Evolutionary conservation across 2,113 vertebrate genomes (phyloP), one percentile per base, ranked within the genome.

Genomic region (Motacilla tschutschensis): DNA sequence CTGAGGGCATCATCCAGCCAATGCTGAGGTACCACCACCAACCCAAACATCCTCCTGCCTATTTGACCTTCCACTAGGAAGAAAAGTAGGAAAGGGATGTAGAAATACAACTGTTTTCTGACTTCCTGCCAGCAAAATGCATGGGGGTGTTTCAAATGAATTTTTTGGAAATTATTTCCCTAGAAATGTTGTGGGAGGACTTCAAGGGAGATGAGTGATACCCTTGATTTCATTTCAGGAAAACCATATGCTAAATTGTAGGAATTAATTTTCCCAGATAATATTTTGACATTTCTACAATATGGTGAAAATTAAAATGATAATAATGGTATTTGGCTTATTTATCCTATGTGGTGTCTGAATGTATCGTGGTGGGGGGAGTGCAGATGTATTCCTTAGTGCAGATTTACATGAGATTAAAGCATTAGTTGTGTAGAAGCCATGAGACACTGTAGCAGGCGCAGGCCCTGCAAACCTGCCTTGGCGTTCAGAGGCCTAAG

Each of bases 261-360:
- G 63, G 71, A 76, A 91, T 79, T 90, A 63, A 79, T 91, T 86
- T 92, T 89, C 59, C 8, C 44, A 57, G 88, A 44, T 90, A 92
- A 92, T 92, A 95, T 94, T 93, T 93, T 94, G 94, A 91, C 90
- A 88, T 73, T 79, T 70, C 48, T 86, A 79, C 83, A 89, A 86
- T 86, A 90, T 79, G 81, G 82, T 73, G 55, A 70, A 81, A 82
- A 84, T 84, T 59, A 66, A 82, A 91, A 88, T 0, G 2, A 55
- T 76, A 93, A 84, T 79, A 79, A 73, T 36, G 59, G 19, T 54
- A 35, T 81, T 75, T 74, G 67, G 55, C 64, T 84, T 81, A 59
- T 90, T 93, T 63, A 70, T 76, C 80, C 64, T 87, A 59, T 15
- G 4, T 8, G 29, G 36, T 73, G 40, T 13, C 47, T 84, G 57